A percentile compares a stretch with the other conserved stretches of the same genome.
These are phyloP conservation scores for Tympanuchus pallidicinctus DNA, from an alignment of 2,113 vertebrate species.

Conservation along the genomic window DNA sequence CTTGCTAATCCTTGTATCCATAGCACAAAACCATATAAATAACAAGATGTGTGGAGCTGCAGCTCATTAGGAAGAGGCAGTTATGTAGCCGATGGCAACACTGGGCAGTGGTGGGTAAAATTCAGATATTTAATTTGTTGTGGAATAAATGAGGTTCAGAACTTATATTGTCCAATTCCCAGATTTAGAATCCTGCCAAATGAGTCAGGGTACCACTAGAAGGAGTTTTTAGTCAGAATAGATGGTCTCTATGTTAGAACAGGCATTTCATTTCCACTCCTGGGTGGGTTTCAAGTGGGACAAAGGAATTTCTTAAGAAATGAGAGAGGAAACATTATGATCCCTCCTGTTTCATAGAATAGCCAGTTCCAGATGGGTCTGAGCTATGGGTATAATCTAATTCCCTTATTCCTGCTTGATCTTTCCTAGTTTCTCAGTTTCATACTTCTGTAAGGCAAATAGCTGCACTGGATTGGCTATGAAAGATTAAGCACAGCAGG, in stretches of 20 bases:
- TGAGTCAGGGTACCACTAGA: background rate
- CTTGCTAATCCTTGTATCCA: conserved; percentile 12
- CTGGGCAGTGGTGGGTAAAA: background rate
- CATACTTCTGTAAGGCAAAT: background rate
- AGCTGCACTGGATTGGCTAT: background rate
- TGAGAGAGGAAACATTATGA: background rate
- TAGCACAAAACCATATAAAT: background rate
- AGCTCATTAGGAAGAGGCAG: conserved; percentile 3
- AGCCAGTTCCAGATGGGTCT: background rate
- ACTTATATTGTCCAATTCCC: background rate
- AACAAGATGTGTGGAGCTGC: background rate
- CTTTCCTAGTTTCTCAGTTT: accelerated
- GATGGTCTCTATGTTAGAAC: background rate
- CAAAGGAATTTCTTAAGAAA: background rate
- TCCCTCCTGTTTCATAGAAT: background rate
- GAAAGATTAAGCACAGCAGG: background rate
- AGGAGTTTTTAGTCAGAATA: background rate
- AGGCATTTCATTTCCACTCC: background rate
- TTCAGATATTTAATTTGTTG: background rate
- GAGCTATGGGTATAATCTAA: background rate
- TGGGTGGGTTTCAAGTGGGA: background rate
- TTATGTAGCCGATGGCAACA: background rate
- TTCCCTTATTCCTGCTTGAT: background rate
- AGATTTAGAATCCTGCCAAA: background rate
- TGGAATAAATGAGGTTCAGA: background rate